Percentiles rank a stretch among this genome's conserved stretches.
Evolutionary conservation across 2,797 vertebrate genomes (phyloP).

Genomic region (Cyprinodon diabolis): DNA sequence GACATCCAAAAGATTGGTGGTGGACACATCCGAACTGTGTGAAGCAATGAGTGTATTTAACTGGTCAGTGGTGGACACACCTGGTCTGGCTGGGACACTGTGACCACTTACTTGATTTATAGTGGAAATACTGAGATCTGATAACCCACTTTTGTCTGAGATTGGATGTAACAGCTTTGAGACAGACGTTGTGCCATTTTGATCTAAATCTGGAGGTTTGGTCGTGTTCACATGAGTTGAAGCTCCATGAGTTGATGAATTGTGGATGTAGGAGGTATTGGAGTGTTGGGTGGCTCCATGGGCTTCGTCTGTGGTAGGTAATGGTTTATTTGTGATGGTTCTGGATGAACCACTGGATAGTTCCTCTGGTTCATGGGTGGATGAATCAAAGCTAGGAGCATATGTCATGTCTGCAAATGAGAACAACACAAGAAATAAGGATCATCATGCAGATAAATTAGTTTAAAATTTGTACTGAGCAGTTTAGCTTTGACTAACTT

Average conservation of each 20-base stretch:
- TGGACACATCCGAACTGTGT: not conserved
- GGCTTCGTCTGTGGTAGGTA: constrained; percentile 8
- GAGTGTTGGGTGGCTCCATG: constrained; percentile 2
- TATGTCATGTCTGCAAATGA: constrained; percentile 51
- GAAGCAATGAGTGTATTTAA: not conserved
- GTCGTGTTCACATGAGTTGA: constrained; percentile 6
- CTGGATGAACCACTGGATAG: constrained; percentile 10
- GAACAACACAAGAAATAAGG: not conserved
- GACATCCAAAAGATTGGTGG: not conserved
- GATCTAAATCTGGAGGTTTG: constrained; percentile 24
- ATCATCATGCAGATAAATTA: not conserved
- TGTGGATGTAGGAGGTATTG: constrained; percentile 9
- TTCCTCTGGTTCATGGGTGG: constrained; percentile 26
- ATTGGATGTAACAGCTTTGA: constrained; percentile 6
- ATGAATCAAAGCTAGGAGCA: constrained; percentile 27
- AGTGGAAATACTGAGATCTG: not conserved
- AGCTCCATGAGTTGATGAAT: not conserved
- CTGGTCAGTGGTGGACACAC: not conserved
- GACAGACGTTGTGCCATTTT: constrained; percentile 6
- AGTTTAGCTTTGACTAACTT: not conserved
- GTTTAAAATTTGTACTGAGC: not conserved
- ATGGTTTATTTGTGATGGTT: not conserved
- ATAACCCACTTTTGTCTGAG: not conserved
- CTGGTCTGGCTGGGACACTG: not conserved
- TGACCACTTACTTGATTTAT: not conserved